Evolutionary conservation across 2,888 invertebrate genomes (phyloP).

Genomic region (Acrobasis suavella): DNA sequence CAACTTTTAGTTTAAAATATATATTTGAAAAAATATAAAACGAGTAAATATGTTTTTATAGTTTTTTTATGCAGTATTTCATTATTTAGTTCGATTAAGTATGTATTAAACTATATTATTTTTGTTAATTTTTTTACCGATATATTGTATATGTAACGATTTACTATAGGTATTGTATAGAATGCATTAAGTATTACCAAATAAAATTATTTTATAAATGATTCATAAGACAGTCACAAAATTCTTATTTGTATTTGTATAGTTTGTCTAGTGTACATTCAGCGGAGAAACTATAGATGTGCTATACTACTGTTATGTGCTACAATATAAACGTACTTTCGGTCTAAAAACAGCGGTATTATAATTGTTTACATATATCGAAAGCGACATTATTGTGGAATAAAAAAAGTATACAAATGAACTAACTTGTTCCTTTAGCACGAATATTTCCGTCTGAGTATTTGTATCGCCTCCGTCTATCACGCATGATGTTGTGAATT

Average conservation of each 20-base stretch:
- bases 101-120: background rate
- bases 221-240: background rate
- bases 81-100: too few relatives aligned
- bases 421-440: too few relatives aligned
- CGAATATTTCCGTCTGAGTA: too few relatives aligned
- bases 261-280: background rate
- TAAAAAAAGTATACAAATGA: too few relatives aligned
- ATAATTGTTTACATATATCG: background rate
- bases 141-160: background rate
- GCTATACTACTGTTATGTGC: background rate
- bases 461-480: too few relatives aligned
- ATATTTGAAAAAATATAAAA: too few relatives aligned
- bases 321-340: background rate
- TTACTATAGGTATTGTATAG: background rate
- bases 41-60: too few relatives aligned
- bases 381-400: too few relatives aligned
- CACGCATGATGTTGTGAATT: too few relatives aligned
- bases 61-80: too few relatives aligned
- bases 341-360: background rate
- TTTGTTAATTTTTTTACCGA: background rate
- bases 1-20: too few relatives aligned
- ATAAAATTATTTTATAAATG: background rate
- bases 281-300: background rate
- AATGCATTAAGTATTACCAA: background rate
- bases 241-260: background rate